Evolutionary conservation across 2,797 vertebrate genomes (phyloP).

Genomic region (Ambastaia sidthimunki): DNA sequence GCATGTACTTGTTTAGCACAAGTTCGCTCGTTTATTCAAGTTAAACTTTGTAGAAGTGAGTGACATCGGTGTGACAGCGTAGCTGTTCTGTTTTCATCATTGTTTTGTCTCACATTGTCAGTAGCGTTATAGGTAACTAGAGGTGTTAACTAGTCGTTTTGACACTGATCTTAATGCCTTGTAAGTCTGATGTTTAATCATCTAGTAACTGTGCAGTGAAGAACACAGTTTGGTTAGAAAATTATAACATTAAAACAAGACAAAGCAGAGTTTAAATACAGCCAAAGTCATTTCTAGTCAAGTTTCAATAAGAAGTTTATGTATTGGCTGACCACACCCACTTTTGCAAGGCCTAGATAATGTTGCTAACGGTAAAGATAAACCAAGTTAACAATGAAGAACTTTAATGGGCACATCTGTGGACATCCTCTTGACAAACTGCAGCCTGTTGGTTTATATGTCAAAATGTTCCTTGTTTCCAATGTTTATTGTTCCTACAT

Average conservation of each 20-base stretch:
- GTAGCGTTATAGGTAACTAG: background rate
- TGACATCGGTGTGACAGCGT: background rate
- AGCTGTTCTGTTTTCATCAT: background rate
- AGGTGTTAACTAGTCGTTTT: background rate
- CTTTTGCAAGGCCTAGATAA: conserved; percentile 64
- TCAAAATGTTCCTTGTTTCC: background rate
- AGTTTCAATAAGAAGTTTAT: background rate
- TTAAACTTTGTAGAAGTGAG: background rate
- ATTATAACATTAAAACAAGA: background rate
- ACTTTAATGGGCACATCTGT: background rate
- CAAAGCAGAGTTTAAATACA: background rate
- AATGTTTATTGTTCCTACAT: background rate
- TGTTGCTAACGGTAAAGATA: conserved; percentile 33
- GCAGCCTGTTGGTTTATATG: background rate
- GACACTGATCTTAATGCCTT: background rate
- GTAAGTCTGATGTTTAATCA: background rate
- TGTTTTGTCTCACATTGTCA: background rate
- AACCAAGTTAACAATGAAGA: background rate
- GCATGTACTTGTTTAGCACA: background rate
- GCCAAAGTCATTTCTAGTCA: background rate
- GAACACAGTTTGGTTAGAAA: background rate
- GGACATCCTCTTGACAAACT: background rate
- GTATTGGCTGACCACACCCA: conserved; percentile 63
- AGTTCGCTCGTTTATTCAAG: background rate
- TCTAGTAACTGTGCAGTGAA: background rate